These are phyloP conservation scores for Apodemus agrarius DNA, from an alignment of 2,797 vertebrate species.

Conservation along the genomic window DNA sequence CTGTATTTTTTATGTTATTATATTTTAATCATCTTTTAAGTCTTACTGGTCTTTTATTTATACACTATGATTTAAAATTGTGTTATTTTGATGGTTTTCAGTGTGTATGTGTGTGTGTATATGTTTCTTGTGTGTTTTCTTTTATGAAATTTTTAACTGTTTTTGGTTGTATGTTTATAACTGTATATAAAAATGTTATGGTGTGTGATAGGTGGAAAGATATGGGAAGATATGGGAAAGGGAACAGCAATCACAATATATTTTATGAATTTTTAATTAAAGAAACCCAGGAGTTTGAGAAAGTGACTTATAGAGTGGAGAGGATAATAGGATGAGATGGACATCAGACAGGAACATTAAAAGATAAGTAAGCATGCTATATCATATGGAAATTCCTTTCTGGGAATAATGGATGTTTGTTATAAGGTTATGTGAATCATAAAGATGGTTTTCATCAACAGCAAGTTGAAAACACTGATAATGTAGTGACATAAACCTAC, in stretches of 20 bases:
- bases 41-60: too few relatives aligned
- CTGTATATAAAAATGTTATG: too few relatives aligned
- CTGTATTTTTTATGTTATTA: background rate
- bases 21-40: background rate
- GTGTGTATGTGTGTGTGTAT: too few relatives aligned
- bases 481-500: background rate
- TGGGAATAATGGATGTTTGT: background rate
- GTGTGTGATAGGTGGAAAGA: background rate
- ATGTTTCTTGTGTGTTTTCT: too few relatives aligned
- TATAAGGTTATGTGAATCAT: background rate
- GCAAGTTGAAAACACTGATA: background rate
- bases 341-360: too few relatives aligned
- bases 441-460: background rate
- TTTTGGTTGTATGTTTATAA: too few relatives aligned
- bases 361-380: background rate
- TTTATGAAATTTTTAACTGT: too few relatives aligned
- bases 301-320: background rate
- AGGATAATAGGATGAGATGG: too few relatives aligned
- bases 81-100: too few relatives aligned
- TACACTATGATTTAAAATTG: too few relatives aligned
- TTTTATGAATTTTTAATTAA: background rate
- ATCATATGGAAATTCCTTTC: background rate
- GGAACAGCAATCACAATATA: background rate
- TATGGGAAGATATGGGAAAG: background rate
- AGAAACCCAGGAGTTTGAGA: too few relatives aligned